phyloP scores from a whole-genome alignment of 2,113 vertebrate genomes.

The Tupaia chinensis region DNA sequence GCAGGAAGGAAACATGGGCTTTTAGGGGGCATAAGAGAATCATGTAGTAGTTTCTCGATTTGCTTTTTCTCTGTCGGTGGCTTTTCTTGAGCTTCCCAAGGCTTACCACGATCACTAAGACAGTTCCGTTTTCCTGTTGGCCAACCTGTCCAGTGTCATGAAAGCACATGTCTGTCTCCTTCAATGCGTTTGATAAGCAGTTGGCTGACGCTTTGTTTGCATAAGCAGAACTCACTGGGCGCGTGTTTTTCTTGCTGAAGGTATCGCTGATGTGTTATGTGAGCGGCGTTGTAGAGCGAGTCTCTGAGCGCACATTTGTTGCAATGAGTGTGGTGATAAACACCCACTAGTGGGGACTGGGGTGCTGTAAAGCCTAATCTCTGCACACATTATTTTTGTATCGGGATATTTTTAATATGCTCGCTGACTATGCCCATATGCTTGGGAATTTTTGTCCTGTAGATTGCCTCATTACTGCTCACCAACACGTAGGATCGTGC shows the following conservation, averaged over 20 bases:
- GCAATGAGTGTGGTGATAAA: conserved; percentile 63
- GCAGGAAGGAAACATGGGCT: conserved; percentile 6
- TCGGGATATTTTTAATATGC: conserved; percentile 73
- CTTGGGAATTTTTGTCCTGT: conserved; percentile 64
- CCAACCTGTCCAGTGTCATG: background rate
- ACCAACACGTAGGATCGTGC: background rate
- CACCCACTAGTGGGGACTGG: conserved; percentile 47
- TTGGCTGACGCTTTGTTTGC: conserved; percentile 60
- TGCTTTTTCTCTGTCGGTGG: background rate
- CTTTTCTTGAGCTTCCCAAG: background rate
- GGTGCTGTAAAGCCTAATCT: conserved; percentile 71
- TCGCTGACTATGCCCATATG: conserved; percentile 49
- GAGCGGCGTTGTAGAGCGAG: background rate
- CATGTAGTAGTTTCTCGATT: background rate
- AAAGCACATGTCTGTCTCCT: conserved; percentile 4
- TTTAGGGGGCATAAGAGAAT: background rate
- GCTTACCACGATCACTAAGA: background rate
- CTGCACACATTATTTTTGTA: conserved; percentile 63
- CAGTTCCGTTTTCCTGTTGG: background rate
- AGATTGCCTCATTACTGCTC: conserved; percentile 36
- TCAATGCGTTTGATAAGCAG: background rate
- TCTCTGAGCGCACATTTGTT: conserved; percentile 68
- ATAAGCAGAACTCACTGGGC: conserved; percentile 50
- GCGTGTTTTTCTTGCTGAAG: conserved; percentile 49
- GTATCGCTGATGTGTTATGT: conserved; percentile 40